phyloP scores from a whole-genome alignment of 2,113 vertebrate species.

The Peromyscus polionotus region DNA sequence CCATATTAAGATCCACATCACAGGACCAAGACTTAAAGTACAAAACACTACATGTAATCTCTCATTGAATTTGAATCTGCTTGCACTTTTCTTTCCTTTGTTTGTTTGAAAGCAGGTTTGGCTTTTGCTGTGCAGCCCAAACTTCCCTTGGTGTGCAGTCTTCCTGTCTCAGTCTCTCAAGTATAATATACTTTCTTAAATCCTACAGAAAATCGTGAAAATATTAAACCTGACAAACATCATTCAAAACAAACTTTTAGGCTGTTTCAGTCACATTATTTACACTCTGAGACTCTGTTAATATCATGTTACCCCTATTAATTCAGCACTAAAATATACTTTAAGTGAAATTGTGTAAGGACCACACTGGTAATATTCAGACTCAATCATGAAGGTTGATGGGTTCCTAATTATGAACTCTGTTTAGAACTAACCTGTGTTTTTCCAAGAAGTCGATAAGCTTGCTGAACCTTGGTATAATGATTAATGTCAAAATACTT shows the following conservation, averaged over 20 bases:
- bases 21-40: neutral
- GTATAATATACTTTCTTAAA: neutral
- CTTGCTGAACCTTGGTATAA: conserved; percentile 98
- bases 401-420: neutral
- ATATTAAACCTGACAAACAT: neutral
- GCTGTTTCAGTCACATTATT: neutral
- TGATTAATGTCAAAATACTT: conserved; percentile 98
- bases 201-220: conserved; percentile 36
- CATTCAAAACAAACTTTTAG: conserved; percentile 29
- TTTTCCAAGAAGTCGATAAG: conserved; percentile 97
- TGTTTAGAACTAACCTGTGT: conserved; percentile 93
- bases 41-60: neutral
- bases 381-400: neutral
- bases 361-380: conserved; percentile 1
- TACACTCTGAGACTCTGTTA: neutral
- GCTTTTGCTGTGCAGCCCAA: neutral
- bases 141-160: neutral
- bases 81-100: neutral
- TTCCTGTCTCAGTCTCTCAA: neutral
- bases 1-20: neutral
- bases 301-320: neutral
- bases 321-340: conserved; percentile 41
- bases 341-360: conserved; percentile 34
- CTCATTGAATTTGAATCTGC: neutral
- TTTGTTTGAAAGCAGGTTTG: neutral